Evolutionary conservation across 2,888 invertebrate genomes (phyloP), one percentile per base, ranked within the genome.

Genomic region (Drosophila yooni): DNA sequence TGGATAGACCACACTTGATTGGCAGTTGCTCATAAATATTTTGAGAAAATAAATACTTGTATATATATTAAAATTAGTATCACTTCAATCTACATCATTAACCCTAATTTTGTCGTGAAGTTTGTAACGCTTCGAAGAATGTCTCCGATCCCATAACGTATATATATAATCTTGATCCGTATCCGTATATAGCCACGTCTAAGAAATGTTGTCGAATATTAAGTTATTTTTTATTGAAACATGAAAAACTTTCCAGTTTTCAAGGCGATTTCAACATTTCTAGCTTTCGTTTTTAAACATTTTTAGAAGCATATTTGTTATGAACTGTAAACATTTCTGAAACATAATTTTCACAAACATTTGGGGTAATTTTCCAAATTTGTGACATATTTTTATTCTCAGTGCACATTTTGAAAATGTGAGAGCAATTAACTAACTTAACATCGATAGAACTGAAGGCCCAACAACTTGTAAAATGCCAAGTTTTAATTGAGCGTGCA

Each of bases 401-500:
- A 11, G 5, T 27, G 13, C 7, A 27, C 1, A 7, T 13, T 3
- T 11, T 58, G n/a, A 18, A 27, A 58, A 18, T 36, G 33, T 11
- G 6, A 13, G 7, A 15, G 25, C 21, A 64, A 31, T 46, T 21
- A n/a, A 15, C n/a, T 13, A 7, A 15, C 3, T 18, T 15, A 29
- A 18, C 21, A 31, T 15, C 43, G 25, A 33, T 10, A 33, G 2
- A 18, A 10, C 18, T 54, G 36, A 53, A 48, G 51, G 18, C 40
- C 29, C 1, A 27, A 27, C n/a, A 29, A 31, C 11, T 43, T 63
- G 50, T 56, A 52, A 56, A 58, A 54, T 50, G 57, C 27, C n/a
- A 66, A 65, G 57, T 70, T 78, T 67, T 75, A 83, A 78, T 78
- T 70, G 64, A 60, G 68, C 72, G 60, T 59, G 46, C 51, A 34